These are phyloP conservation scores for Drosophila serrata DNA, from an alignment of 1,140 invertebrate species.

Conservation along the genomic window DNA sequence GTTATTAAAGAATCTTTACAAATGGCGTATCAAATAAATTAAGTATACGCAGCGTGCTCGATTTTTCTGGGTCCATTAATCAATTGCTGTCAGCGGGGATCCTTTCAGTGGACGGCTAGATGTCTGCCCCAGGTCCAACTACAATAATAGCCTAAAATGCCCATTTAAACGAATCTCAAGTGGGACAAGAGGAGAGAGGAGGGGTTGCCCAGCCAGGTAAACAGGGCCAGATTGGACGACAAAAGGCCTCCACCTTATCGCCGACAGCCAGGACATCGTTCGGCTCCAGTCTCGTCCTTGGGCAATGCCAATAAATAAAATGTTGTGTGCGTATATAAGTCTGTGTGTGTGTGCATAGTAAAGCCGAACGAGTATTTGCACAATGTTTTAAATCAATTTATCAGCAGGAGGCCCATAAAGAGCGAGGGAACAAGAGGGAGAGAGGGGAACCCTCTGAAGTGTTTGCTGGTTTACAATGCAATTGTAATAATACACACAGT, in stretches of 20 bases:
- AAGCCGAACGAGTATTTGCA: constrained; percentile 54
- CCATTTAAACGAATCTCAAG: constrained; percentile 59
- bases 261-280: constrained; percentile 39
- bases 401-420: constrained; percentile 49
- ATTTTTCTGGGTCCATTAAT: constrained; percentile 60
- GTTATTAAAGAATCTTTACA: constrained; percentile 51
- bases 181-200: not conserved
- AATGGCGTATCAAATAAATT: constrained; percentile 60
- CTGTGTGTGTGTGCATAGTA: constrained; percentile 6
- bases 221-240: constrained; percentile 52
- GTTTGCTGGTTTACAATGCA: constrained; percentile 57
- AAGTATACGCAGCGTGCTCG: constrained; percentile 50
- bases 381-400: constrained; percentile 73
- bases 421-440: not conserved
- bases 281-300: constrained; percentile 20
- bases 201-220: constrained; percentile 47
- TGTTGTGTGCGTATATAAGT: constrained; percentile 1
- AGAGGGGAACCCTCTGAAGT: constrained; percentile 18
- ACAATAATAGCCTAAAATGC: constrained; percentile 69
- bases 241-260: constrained; percentile 48
- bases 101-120: constrained; percentile 1
- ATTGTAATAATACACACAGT: constrained; percentile 60
- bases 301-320: constrained; percentile 70
- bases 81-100: constrained; percentile 44
- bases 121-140: constrained; percentile 40